Evolutionary conservation across 1,140 invertebrate genomes (phyloP).

Genomic region (Papilio glaucus): DNA sequence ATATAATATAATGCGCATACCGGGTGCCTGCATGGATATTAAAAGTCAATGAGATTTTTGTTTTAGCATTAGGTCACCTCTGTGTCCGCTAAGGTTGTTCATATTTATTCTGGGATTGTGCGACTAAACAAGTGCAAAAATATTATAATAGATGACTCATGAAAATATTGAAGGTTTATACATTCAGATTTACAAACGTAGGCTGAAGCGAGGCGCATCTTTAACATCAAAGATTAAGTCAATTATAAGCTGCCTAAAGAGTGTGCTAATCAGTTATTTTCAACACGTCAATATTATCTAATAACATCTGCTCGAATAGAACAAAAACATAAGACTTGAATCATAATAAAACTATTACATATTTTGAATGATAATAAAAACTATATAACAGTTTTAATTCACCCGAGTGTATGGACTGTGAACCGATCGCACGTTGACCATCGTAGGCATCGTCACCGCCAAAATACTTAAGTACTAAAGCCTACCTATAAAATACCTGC

Average conservation of each 20-base stretch:
- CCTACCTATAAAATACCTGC: too few species aligned
- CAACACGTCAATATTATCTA: too few species aligned
- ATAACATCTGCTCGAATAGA: too few species aligned
- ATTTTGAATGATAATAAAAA: too few species aligned
- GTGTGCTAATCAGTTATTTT: neutral
- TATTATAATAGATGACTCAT: neutral
- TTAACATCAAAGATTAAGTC: neutral
- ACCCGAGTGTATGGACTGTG: too few species aligned
- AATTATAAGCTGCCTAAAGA: neutral
- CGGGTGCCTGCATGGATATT: neutral
- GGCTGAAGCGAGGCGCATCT: neutral
- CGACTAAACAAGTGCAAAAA: neutral
- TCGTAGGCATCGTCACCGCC: too few species aligned
- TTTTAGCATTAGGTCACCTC: slow-evolving; percentile 12
- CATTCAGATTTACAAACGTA: neutral
- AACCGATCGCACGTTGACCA: too few species aligned
- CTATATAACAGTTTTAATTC: too few species aligned
- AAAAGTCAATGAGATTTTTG: neutral
- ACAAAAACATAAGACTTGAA: too few species aligned
- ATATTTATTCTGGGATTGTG: slow-evolving; percentile 12
- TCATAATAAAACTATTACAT: too few species aligned
- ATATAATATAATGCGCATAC: too few species aligned
- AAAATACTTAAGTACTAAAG: too few species aligned
- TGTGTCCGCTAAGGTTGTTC: slow-evolving; percentile 1
- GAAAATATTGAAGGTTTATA: neutral